These are phyloP conservation scores for Halyomorpha halys DNA, from an alignment of 1,140 invertebrate genomes.

Conservation along the genomic window DNA sequence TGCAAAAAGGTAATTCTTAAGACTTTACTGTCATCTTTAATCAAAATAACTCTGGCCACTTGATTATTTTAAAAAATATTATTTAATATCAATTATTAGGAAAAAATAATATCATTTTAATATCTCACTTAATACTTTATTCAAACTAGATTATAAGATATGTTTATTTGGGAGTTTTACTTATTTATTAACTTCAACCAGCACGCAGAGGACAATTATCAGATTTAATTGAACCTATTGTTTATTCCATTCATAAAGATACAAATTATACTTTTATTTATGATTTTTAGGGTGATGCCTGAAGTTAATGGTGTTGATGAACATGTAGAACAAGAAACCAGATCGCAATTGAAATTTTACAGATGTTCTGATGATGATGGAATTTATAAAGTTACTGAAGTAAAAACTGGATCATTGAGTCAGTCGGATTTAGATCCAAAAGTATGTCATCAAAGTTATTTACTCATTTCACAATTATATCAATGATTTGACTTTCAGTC, in stretches of 20 bases:
- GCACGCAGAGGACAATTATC: too few relatives aligned
- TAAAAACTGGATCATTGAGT: conserved; percentile 71
- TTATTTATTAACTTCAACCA: too few relatives aligned
- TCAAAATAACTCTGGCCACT: too few relatives aligned
- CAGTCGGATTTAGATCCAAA: conserved; percentile 68
- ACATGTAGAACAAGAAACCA: conserved; percentile 35
- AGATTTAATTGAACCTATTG: background rate
- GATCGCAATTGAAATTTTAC: conserved; percentile 48
- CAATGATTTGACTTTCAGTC: too few relatives aligned
- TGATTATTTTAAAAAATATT: too few relatives aligned
- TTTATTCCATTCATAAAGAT: too few relatives aligned
- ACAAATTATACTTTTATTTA: too few relatives aligned
- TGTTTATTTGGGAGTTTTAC: too few relatives aligned
- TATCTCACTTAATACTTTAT: too few relatives aligned
- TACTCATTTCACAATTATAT: background rate
- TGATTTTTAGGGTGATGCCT: conserved; percentile 10
- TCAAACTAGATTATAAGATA: background rate
- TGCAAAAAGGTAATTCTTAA: conserved; percentile 23
- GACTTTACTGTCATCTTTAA: background rate
- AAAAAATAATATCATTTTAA: too few relatives aligned
- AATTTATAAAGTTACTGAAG: conserved; percentile 74
- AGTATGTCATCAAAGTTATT: conserved; percentile 43
- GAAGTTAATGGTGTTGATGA: conserved; percentile 35
- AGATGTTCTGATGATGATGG: conserved; percentile 64
- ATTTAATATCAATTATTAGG: too few relatives aligned